These are phyloP conservation scores for Heteronetta atricapilla DNA, from an alignment of 2,113 vertebrate species.

Conservation along the genomic window DNA sequence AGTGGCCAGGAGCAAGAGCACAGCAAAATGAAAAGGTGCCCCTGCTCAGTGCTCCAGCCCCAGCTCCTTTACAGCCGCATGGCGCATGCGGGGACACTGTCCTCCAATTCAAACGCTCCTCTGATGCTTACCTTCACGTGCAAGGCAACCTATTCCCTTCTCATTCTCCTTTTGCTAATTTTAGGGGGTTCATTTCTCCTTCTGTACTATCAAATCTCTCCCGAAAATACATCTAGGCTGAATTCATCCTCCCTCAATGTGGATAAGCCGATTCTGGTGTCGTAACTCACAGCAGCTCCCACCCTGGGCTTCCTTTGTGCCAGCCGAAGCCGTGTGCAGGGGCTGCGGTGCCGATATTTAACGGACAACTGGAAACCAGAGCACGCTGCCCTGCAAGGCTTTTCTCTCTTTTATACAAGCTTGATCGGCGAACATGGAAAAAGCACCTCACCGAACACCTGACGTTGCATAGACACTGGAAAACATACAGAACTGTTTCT, in stretches of 20 bases:
- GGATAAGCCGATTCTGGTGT: not conserved
- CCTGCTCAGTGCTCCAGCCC: not conserved
- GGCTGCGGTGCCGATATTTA: not conserved
- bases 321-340: accelerated
- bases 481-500: slow-evolving; percentile 6
- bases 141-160: not conserved
- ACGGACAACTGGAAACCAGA: accelerated
- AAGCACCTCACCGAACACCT: not conserved
- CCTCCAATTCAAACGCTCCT: not conserved
- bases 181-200: not conserved
- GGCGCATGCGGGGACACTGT: not conserved
- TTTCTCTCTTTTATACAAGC: not conserved
- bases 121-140: accelerated
- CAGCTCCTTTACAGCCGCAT: not conserved
- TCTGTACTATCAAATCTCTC: not conserved
- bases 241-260: not conserved
- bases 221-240: not conserved
- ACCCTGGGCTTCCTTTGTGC: not conserved
- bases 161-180: not conserved
- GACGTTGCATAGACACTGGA: not conserved
- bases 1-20: not conserved
- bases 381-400: not conserved
- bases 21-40: accelerated
- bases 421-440: not conserved
- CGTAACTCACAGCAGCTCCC: not conserved